These are phyloP conservation scores for Balaeniceps rex DNA, from an alignment of 2,113 vertebrate species.

Conservation along the genomic window DNA sequence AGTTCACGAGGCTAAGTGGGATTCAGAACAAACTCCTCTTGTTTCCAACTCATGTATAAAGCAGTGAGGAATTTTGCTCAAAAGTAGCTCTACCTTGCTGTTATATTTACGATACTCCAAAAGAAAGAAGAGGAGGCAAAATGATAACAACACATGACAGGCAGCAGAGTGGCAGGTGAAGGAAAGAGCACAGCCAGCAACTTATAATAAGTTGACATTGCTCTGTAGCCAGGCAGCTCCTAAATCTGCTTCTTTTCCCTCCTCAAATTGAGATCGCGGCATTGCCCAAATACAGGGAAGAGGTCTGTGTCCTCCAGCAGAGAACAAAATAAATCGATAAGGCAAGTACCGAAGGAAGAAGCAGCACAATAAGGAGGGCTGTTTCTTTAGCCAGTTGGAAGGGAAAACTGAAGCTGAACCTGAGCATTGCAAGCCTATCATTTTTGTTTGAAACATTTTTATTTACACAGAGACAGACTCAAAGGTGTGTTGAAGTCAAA, in stretches of 20 bases:
- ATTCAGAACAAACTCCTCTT: too few relatives aligned
- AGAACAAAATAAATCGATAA: background rate
- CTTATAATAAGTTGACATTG: background rate
- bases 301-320: background rate
- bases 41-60: too few relatives aligned
- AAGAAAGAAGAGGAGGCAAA: constrained; percentile 1
- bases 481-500: background rate
- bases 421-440: background rate
- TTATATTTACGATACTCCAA: background rate
- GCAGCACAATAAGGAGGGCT: background rate
- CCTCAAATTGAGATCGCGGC: background rate
- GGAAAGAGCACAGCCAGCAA: background rate
- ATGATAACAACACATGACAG: background rate
- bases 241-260: background rate
- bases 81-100: too few relatives aligned
- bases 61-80: too few relatives aligned
- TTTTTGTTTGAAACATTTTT: background rate
- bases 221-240: background rate
- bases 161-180: background rate
- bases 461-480: background rate
- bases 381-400: background rate
- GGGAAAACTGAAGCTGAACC: background rate
- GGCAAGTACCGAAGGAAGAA: background rate
- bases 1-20: too few relatives aligned
- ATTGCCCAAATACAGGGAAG: background rate